Evolutionary conservation across 2,888 invertebrate species (phyloP).

Genomic region (Nemotelus nigrinus): DNA sequence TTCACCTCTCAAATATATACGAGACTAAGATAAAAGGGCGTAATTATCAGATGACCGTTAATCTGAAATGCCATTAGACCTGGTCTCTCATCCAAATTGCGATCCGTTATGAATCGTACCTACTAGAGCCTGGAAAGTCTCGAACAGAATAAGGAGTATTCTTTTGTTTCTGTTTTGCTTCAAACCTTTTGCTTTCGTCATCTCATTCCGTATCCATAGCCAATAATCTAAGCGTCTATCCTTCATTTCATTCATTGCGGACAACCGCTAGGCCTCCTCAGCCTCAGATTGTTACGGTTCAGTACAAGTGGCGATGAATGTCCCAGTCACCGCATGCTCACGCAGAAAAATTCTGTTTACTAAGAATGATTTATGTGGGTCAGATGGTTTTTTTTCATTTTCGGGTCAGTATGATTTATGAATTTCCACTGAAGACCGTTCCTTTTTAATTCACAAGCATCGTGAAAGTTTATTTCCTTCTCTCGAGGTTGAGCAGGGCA

Average conservation of each 20-base stretch:
- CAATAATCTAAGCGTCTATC: conserved; percentile 27
- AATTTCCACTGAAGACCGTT: conserved; percentile 41
- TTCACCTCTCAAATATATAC: too few species aligned
- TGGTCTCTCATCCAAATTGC: too few species aligned
- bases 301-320: too few species aligned
- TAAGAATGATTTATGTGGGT: conserved; percentile 62
- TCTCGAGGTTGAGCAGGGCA: too few species aligned
- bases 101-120: too few species aligned
- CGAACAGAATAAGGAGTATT: not conserved
- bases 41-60: too few species aligned
- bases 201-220: conserved; percentile 6
- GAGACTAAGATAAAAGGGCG: too few species aligned
- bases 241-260: conserved; percentile 25
- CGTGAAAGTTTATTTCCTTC: conserved; percentile 34
- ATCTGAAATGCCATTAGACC: too few species aligned
- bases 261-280: not conserved
- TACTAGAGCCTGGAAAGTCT: too few species aligned
- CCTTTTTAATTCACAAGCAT: conserved; percentile 34
- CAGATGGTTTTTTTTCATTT: conserved; percentile 54
- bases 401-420: conserved; percentile 37
- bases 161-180: not conserved
- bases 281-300: too few species aligned
- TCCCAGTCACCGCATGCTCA: not conserved
- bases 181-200: conserved; percentile 19
- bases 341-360: conserved; percentile 32